Evolutionary conservation across 2,113 vertebrate species (phyloP).

Genomic region (Etia nguti): DNA sequence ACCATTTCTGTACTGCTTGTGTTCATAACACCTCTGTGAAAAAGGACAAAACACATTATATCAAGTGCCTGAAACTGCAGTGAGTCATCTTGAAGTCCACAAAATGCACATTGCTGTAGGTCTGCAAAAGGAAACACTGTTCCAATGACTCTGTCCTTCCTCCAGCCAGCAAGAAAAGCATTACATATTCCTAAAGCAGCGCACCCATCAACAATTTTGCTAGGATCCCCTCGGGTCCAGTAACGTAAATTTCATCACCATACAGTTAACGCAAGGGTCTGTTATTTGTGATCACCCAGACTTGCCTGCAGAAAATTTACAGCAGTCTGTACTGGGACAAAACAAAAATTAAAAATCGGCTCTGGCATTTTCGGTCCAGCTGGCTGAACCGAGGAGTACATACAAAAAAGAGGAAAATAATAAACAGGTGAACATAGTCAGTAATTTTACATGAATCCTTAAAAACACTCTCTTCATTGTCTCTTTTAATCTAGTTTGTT

Average conservation of each 20-base stretch:
- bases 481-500: too few relatives aligned
- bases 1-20: slow-evolving; percentile 99
- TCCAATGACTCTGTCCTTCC: not conserved
- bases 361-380: too few relatives aligned
- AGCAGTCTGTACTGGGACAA: not conserved
- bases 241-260: not conserved
- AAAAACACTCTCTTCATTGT: too few relatives aligned
- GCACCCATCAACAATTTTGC: not conserved
- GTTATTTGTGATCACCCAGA: not conserved
- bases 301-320: not conserved
- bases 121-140: not conserved
- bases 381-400: too few relatives aligned
- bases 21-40: slow-evolving; percentile 95
- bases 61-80: not conserved
- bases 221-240: not conserved
- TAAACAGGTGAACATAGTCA: too few relatives aligned
- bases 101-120: not conserved
- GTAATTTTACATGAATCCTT: too few relatives aligned
- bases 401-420: too few relatives aligned
- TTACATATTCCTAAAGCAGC: not conserved
- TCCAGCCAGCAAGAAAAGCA: not conserved
- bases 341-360: too few relatives aligned
- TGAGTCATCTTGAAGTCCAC: not conserved
- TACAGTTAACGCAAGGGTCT: not conserved
- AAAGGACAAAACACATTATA: not conserved